Evolutionary conservation across 37 sponge, comb jelly and placozoan species (phyloP).

Genomic region (Eunapius fragilis): DNA sequence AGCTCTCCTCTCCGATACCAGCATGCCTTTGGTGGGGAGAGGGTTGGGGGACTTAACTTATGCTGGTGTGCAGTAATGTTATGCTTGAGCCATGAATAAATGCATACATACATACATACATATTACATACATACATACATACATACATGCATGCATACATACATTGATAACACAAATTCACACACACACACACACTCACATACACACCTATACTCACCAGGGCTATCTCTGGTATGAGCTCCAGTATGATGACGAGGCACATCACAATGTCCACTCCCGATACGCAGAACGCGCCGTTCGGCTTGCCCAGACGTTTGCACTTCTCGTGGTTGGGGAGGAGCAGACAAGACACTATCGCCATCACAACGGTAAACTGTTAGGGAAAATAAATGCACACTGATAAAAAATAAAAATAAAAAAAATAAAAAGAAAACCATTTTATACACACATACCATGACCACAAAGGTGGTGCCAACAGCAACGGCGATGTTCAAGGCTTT

Average conservation of each 20-base stretch:
- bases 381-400: neutral
- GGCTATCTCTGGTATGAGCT: slow-evolving; percentile 52
- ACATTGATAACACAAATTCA: too few relatives aligned
- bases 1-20: slow-evolving; percentile 82
- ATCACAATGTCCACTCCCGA: slow-evolving; percentile 56
- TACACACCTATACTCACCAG: slow-evolving; percentile 43
- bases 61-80: too few relatives aligned
- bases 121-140: too few relatives aligned
- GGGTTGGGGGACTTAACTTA: neutral
- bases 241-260: slow-evolving; percentile 53
- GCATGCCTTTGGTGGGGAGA: slow-evolving; percentile 41
- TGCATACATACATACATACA: too few relatives aligned
- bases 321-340: slow-evolving; percentile 26
- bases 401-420: too few relatives aligned
- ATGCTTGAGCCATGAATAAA: too few relatives aligned
- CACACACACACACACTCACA: neutral
- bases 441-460: slow-evolving; percentile 55
- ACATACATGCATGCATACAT: too few relatives aligned
- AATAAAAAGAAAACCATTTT: too few relatives aligned
- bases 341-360: slow-evolving; percentile 50
- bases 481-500: slow-evolving; percentile 64
- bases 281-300: slow-evolving; percentile 30
- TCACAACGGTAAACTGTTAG: slow-evolving; percentile 54
- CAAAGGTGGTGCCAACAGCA: slow-evolving; percentile 42
- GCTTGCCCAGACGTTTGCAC: slow-evolving; percentile 32